Base-by-base conservation (phyloP, 2,888 invertebrate genomes). In the Odontocerum albicorne region DNA sequence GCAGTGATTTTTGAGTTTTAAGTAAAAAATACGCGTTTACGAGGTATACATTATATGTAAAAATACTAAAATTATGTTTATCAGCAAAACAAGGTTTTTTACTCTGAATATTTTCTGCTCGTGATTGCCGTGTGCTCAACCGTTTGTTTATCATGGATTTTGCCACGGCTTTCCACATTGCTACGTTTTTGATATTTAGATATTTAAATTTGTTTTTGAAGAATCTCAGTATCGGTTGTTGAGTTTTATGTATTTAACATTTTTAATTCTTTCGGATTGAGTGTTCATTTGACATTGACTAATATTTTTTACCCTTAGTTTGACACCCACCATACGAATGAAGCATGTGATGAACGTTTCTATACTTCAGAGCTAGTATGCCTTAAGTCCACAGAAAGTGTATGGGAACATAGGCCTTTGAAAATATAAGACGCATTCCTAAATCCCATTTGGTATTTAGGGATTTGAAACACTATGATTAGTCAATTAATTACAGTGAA, bases 61-160 rank as follows among this genome's bases (percentile, higher is more conserved):
- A n/a, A n/a, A n/a, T n/a, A n/a, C n/a, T n/a, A n/a, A 44, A 42
- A 51, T 51, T 77, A 77, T 77, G 77, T 77, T 77, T 76, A 77
- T 77, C 77, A 77, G 77, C 77, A 77, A 77, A 74, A 77, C 75
- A 74, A 77, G 77, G 77, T 77, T 60, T 75, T 73, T 52, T 20
- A 42, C 42, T 52, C 49, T 52, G 43, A 52, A 57, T 40, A 40
- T 51, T 56, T 16, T 52, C 46, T 57, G 57, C 57, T 57, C 57
- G 45, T 57, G 57, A 47, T 57, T 57, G 15, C 13, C 13, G 15
- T 8, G 13, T 12, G 10, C 10, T 16, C 16, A 8, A 15, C 15
- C 17, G 38, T 38, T 38, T 38, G 38, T 38, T 16, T 38, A 16
- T n/a, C n/a, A n/a, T n/a, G n/a, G n/a, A n/a, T n/a, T 49, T 42